Evolutionary conservation across 2,113 vertebrate genomes (phyloP).

Genomic region (Madoqua kirkii): DNA sequence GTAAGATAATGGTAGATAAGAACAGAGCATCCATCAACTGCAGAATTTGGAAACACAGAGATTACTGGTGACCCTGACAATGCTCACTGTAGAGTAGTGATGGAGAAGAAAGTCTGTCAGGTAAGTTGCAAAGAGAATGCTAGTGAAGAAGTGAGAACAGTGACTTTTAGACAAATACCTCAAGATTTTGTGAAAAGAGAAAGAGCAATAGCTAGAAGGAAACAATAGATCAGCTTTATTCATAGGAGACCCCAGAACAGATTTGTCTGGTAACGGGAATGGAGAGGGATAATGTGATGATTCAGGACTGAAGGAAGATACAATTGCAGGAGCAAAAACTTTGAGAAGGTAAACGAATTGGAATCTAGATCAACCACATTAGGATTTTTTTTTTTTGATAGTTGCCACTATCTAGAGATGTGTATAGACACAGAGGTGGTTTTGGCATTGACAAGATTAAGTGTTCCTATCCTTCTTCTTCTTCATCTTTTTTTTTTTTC

Average conservation of each 20-base stretch:
- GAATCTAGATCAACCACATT: background rate
- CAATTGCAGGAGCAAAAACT: background rate
- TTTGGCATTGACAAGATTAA: background rate
- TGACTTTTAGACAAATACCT: background rate
- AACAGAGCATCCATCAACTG: fast-evolving
- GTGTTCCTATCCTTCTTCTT: background rate
- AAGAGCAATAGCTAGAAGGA: background rate
- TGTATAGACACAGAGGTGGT: background rate
- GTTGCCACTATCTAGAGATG: background rate
- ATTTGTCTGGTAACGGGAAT: background rate
- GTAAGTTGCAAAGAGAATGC: background rate
- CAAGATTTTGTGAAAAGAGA: background rate
- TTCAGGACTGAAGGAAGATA: background rate
- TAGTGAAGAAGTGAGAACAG: background rate
- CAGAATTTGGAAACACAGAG: background rate
- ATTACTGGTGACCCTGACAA: background rate
- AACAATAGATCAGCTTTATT: background rate
- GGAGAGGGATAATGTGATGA: background rate
- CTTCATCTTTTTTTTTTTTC: background rate
- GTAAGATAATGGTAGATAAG: background rate
- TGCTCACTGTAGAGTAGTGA: background rate
- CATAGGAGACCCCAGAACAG: background rate
- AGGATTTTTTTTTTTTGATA: background rate
- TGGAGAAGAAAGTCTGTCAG: background rate
- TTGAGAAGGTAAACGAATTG: background rate